phyloP scores from a whole-genome alignment of 2,113 vertebrate genomes.

The Sigmodon hispidus region DNA sequence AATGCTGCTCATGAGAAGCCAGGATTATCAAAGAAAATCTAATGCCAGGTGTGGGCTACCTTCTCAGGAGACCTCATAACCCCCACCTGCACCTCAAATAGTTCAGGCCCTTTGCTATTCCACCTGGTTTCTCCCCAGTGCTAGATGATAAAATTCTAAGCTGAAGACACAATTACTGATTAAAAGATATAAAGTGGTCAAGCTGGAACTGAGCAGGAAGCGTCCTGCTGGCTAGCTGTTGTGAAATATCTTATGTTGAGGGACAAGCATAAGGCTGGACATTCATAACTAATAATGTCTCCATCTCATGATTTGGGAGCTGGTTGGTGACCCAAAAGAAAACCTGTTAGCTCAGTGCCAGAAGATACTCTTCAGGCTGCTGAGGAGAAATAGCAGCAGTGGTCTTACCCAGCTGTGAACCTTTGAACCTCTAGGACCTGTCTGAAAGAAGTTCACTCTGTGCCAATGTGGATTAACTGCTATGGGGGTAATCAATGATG shows the following conservation, averaged over 20 bases:
- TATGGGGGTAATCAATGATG: not conserved
- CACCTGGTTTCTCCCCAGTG: not conserved
- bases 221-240: not conserved
- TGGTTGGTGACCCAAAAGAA: not conserved
- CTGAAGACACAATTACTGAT: not conserved
- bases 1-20: not conserved
- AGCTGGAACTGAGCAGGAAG: not conserved
- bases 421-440: not conserved
- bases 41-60: not conserved
- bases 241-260: no score
- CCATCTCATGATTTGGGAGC: not conserved
- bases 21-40: not conserved
- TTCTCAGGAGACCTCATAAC: not conserved
- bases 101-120: not conserved
- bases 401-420: not conserved
- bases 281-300: not conserved
- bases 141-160: not conserved
- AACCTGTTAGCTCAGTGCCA: not conserved
- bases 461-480: not conserved
- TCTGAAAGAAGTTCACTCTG: not conserved
- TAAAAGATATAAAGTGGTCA: not conserved
- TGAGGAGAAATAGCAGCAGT: not conserved
- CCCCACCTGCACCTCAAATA: not conserved
- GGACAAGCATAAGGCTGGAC: not conserved
- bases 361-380: not conserved